Conservation (phyloP, 2,797 vertebrate genomes). For the Todus mexicanus region DNA sequence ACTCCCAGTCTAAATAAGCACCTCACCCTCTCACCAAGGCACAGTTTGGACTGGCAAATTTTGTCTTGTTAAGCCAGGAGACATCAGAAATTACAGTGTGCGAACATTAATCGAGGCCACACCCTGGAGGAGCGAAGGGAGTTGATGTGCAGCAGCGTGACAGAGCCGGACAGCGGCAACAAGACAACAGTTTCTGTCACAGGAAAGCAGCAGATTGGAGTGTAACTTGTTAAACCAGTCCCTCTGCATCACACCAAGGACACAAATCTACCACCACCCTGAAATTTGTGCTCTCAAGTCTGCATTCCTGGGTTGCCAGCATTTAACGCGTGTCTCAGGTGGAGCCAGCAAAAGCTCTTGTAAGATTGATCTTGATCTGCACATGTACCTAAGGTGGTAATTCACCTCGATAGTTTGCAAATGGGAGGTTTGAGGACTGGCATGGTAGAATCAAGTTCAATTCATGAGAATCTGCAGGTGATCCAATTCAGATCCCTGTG, state of each 20-base stretch:
- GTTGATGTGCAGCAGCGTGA: background rate
- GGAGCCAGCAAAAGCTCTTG: background rate
- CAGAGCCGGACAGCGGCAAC: background rate
- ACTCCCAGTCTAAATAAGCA: background rate
- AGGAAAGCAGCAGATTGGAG: background rate
- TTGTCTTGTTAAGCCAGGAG: background rate
- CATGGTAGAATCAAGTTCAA: background rate
- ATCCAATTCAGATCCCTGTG: background rate
- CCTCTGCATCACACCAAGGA: background rate
- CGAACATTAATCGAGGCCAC: background rate
- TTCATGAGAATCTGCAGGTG: background rate
- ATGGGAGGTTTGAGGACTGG: background rate
- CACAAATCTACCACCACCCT: background rate
- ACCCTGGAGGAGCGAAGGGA: background rate
- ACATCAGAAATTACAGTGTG: background rate
- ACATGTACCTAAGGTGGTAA: background rate
- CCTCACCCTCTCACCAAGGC: background rate
- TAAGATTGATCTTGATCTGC: background rate
- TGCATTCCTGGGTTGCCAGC: background rate
- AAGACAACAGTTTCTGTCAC: background rate
- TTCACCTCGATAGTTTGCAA: background rate
- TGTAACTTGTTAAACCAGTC: slow-evolving; percentile 24
- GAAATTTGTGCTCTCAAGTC: background rate
- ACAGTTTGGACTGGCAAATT: background rate
- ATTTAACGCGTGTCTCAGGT: background rate